phyloP scores from a whole-genome alignment of 2,797 vertebrate species.

The Gymnocypris eckloni region DNA sequence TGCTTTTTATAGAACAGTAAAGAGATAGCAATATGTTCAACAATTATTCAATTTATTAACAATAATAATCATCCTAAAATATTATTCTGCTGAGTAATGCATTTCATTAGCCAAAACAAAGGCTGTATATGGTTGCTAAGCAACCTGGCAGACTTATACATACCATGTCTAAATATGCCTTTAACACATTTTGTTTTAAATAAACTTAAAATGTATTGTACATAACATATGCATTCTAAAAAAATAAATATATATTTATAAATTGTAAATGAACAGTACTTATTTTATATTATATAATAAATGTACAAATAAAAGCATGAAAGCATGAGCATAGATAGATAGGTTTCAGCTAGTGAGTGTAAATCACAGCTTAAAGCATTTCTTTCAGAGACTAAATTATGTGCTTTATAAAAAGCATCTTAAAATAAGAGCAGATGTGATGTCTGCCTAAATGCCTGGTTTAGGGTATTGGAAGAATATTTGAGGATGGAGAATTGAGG shows the following conservation, averaged over 20 bases:
- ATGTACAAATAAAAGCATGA: not conserved
- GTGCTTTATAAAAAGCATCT: conserved; percentile 2
- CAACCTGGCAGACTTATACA: not conserved
- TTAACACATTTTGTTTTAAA: not conserved
- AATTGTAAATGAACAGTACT: not conserved
- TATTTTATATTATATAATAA: not conserved
- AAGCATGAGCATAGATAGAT: not conserved
- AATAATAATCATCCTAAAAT: not conserved
- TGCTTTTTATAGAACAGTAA: conserved; percentile 3
- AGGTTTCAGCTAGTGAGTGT: not conserved
- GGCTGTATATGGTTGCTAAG: not conserved
- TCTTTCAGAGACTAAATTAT: not conserved
- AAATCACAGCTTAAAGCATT: not conserved
- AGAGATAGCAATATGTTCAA: not conserved
- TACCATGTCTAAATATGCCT: not conserved
- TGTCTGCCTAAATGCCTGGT: not conserved
- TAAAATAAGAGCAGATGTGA: conserved; percentile 6
- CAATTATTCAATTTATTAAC: not conserved
- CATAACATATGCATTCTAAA: too few species aligned
- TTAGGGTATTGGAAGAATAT: conserved; percentile 25
- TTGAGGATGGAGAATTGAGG: conserved; percentile 26
- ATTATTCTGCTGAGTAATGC: not conserved
- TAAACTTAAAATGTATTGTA: not conserved
- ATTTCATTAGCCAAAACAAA: conserved; percentile 7
- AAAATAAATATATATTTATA: too few species aligned